phyloP scores from a whole-genome alignment of 2,113 vertebrate species.

The Pseudopipra pipra region DNA sequence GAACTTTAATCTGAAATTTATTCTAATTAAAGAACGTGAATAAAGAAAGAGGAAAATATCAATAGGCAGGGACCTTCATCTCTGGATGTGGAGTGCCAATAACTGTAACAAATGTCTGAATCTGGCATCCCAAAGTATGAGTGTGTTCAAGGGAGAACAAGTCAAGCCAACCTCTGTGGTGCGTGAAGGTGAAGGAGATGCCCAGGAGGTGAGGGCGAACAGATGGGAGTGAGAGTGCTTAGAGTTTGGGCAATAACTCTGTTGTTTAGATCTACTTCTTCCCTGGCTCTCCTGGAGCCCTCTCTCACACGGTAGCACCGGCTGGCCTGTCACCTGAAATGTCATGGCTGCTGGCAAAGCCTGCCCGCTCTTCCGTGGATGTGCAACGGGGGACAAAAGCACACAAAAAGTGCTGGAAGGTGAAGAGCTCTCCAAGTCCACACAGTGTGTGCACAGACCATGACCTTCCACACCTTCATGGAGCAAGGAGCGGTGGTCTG shows the following conservation, averaged over 20 bases:
- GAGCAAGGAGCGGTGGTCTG: neutral
- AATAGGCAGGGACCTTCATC: neutral
- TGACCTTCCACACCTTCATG: neutral
- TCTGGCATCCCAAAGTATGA: slow-evolving; percentile 24
- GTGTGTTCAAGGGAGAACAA: neutral
- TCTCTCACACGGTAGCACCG: neutral
- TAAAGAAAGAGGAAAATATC: neutral
- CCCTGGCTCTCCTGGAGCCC: neutral
- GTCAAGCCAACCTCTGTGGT: slow-evolving; percentile 20
- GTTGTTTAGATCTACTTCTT: neutral
- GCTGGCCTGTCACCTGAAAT: slow-evolving; percentile 1
- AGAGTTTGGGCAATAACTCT: slow-evolving; percentile 2
- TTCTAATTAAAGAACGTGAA: neutral
- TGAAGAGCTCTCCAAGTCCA: neutral
- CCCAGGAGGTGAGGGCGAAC: slow-evolving; percentile 24
- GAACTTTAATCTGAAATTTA: neutral
- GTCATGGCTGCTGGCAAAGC: slow-evolving; percentile 20
- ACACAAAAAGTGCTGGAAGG: neutral
- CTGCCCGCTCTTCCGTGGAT: neutral
- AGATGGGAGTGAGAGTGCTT: slow-evolving; percentile 17
- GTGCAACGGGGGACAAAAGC: neutral
- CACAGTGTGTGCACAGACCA: neutral
- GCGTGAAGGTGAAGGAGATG: slow-evolving; percentile 58
- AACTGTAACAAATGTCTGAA: neutral
- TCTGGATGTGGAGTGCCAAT: neutral